Evolutionary conservation across 2,113 vertebrate genomes (phyloP).

Genomic region (Otocyon megalotis): DNA sequence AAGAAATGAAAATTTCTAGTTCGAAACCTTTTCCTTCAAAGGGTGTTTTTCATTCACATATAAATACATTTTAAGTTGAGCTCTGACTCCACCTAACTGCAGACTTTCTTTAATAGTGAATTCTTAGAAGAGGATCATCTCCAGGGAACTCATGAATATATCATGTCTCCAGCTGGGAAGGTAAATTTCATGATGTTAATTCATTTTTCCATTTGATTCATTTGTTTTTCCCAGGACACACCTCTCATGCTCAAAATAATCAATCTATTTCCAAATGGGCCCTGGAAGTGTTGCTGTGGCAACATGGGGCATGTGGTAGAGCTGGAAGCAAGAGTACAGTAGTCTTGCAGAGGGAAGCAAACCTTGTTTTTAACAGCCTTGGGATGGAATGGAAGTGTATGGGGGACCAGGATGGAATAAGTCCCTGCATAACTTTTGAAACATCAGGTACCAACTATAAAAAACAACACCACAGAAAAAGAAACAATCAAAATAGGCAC

Average conservation of each 20-base stretch:
- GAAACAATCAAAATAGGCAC: background rate
- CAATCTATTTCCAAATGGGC: slow-evolving; percentile 54
- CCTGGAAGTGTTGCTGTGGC: slow-evolving; percentile 53
- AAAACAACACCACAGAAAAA: background rate
- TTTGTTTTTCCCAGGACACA: slow-evolving; percentile 63
- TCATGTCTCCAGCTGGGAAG: slow-evolving; percentile 18
- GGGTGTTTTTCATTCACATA: background rate
- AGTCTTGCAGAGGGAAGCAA: background rate
- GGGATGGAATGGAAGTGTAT: background rate
- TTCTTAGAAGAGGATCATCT: background rate
- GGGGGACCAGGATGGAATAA: background rate
- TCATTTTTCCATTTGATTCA: slow-evolving; percentile 59
- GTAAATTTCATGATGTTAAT: slow-evolving; percentile 62
- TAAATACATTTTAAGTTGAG: background rate
- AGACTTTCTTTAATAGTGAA: background rate
- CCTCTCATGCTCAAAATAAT: slow-evolving; percentile 64
- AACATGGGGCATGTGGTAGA: slow-evolving; percentile 31
- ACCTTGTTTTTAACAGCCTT: background rate
- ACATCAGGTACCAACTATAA: background rate
- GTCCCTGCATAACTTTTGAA: background rate
- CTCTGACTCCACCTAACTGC: background rate
- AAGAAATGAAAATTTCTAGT: background rate
- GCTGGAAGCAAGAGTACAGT: background rate
- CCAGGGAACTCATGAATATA: background rate
- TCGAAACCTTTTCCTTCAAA: background rate